Evolutionary conservation across 1,140 invertebrate genomes (phyloP).

Genomic region (Campodea augens): DNA sequence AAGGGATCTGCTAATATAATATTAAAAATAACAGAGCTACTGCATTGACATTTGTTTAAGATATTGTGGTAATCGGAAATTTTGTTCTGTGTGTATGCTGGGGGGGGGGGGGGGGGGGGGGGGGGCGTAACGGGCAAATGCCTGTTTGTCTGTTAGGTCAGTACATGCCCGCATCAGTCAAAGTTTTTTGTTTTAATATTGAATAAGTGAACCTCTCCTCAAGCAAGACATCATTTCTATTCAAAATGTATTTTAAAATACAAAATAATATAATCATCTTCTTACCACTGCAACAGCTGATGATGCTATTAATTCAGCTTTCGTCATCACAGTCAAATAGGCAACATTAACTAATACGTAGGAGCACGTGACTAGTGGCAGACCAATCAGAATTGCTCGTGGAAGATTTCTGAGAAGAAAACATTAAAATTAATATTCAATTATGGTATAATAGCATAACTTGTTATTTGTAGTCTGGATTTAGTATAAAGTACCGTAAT

Average conservation of each 20-base stretch:
- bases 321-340: conserved; percentile 38
- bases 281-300: conserved; percentile 44
- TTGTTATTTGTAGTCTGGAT: conserved; percentile 1
- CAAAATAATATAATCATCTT: conserved; percentile 17
- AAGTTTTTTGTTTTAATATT: too few relatives aligned
- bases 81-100: too few relatives aligned
- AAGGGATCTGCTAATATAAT: too few relatives aligned
- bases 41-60: too few relatives aligned
- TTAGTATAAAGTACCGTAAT: neutral
- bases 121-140: too few relatives aligned
- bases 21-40: too few relatives aligned
- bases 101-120: too few relatives aligned
- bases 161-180: too few relatives aligned
- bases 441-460: neutral
- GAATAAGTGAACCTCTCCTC: too few relatives aligned
- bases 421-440: conserved; percentile 1
- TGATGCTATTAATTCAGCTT: conserved; percentile 32
- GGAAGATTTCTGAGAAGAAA: conserved; percentile 34
- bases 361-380: conserved; percentile 34
- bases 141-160: too few relatives aligned
- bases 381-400: conserved; percentile 38
- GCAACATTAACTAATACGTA: conserved; percentile 41
- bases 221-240: too few relatives aligned
- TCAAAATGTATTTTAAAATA: neutral
- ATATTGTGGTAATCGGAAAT: too few relatives aligned